These are phyloP conservation scores for Urocitellus parryii DNA, from an alignment of 2,113 vertebrate genomes.

Conservation along the genomic window DNA sequence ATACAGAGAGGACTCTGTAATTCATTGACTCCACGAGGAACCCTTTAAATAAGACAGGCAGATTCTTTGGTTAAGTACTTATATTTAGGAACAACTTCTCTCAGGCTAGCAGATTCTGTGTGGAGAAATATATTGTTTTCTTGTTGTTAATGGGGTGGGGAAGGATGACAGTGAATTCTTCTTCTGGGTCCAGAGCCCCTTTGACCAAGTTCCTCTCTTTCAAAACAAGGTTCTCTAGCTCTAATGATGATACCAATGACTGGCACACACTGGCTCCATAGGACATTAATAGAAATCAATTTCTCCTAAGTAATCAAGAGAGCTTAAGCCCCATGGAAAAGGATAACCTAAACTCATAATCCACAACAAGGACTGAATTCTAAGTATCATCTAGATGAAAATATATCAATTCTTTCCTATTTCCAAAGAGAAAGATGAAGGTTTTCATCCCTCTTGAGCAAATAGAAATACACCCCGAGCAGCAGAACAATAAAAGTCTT, in stretches of 20 bases:
- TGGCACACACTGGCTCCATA: not conserved
- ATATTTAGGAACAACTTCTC: not conserved
- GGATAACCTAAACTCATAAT: not conserved
- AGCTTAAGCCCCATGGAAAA: conserved; percentile 5
- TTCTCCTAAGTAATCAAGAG: conserved; percentile 49
- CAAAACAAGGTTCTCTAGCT: conserved; percentile 41
- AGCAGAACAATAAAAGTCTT: not conserved
- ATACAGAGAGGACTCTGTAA: conserved; percentile 19
- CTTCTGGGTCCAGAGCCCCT: not conserved
- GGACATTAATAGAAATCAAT: conserved; percentile 48
- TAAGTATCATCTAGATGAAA: not conserved
- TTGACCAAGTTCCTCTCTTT: conserved; percentile 58
- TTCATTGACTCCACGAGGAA: not conserved
- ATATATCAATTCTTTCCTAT: not conserved
- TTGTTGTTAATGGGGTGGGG: not conserved
- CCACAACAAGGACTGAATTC: not conserved
- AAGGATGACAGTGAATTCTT: not conserved
- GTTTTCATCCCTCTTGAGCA: not conserved
- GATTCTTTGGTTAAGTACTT: not conserved
- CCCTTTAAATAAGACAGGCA: not conserved
- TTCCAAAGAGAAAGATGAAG: conserved; percentile 51
- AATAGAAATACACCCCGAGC: not conserved
- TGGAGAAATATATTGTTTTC: not conserved
- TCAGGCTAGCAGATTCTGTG: not conserved
- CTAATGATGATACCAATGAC: not conserved